A percentile compares a stretch with the other conserved stretches of the same genome.
phyloP scores from a whole-genome alignment of 1,140 invertebrate species.

The Micrasema minimum region DNA sequence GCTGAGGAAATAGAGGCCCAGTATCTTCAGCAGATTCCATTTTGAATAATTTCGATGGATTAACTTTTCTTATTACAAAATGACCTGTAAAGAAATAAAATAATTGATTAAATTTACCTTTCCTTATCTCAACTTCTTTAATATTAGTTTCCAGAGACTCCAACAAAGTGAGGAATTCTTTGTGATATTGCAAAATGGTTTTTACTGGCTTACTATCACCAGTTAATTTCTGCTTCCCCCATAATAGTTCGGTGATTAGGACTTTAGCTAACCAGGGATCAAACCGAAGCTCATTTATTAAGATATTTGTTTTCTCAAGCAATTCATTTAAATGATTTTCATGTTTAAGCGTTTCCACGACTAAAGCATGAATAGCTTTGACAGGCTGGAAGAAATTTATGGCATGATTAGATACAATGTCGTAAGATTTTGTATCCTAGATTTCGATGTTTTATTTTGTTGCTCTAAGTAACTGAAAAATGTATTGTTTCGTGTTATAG shows the following conservation, averaged over 20 bases:
- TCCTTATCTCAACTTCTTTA: conserved; percentile 51
- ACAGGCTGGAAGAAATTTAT: conserved; percentile 71
- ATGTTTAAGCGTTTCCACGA: conserved; percentile 78
- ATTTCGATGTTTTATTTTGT: too few species aligned
- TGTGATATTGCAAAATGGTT: conserved; percentile 75
- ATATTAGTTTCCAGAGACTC: conserved; percentile 43
- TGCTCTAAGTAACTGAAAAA: too few species aligned
- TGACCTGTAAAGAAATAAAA: conserved; percentile 62
- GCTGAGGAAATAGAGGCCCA: conserved; percentile 60
- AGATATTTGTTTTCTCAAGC: conserved; percentile 70
- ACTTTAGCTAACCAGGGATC: conserved; percentile 78
- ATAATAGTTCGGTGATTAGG: conserved; percentile 84
- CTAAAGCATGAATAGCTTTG: conserved; percentile 77
- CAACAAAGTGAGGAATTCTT: conserved; percentile 63
- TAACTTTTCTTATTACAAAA: conserved; percentile 7
- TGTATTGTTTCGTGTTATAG: too few species aligned
- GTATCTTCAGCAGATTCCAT: conserved; percentile 57
- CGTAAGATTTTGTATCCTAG: background rate
- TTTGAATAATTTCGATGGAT: conserved; percentile 53
- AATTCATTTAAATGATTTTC: conserved; percentile 72
- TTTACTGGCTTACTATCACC: conserved; percentile 75
- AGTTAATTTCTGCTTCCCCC: conserved; percentile 77
- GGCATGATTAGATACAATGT: conserved; percentile 19
- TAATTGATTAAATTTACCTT: conserved; percentile 59
- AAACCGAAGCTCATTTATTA: conserved; percentile 75